Evolutionary conservation across 2,797 vertebrate genomes (phyloP).

Genomic region (Antennarius maculatus): DNA sequence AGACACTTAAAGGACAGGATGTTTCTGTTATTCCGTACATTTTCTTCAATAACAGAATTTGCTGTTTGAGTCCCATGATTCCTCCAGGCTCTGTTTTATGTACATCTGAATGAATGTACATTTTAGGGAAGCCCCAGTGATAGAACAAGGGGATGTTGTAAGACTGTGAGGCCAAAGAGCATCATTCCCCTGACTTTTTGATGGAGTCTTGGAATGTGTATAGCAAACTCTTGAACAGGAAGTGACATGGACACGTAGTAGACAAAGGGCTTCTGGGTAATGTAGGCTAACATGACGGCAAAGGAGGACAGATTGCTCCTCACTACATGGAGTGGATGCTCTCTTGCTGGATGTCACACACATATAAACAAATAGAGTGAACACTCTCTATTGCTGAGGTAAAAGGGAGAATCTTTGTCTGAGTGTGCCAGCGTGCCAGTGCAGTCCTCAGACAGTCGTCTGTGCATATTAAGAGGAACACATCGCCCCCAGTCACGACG

Average conservation of each 20-base stretch:
- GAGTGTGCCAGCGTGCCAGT: slow-evolving; percentile 45
- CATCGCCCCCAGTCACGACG: slow-evolving; percentile 81
- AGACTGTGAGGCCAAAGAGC: slow-evolving; percentile 65
- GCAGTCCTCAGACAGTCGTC: slow-evolving; percentile 71
- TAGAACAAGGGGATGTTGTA: slow-evolving; percentile 66
- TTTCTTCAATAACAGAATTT: slow-evolving; percentile 11
- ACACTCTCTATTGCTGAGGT: slow-evolving; percentile 29
- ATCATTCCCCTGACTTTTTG: slow-evolving; percentile 59
- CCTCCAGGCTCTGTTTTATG: slow-evolving; percentile 25
- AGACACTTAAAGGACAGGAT: slow-evolving; percentile 1
- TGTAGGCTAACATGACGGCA: slow-evolving; percentile 58
- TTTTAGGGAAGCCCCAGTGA: slow-evolving; percentile 37
- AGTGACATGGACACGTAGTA: slow-evolving; percentile 67
- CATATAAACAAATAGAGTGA: slow-evolving; percentile 7
- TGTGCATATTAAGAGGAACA: slow-evolving; percentile 77
- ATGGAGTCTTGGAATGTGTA: slow-evolving; percentile 75
- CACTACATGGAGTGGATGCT: slow-evolving; percentile 31
- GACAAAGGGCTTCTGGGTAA: slow-evolving; percentile 68
- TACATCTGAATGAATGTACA: neutral
- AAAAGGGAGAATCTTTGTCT: slow-evolving; percentile 33
- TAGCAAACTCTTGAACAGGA: slow-evolving; percentile 73
- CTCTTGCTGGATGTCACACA: slow-evolving; percentile 11
- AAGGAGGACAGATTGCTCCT: slow-evolving; percentile 35
- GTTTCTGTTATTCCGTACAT: neutral
- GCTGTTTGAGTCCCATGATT: slow-evolving; percentile 21